Conservation (phyloP, 2,113 vertebrate genomes). For the Carettochelys insculpta region DNA sequence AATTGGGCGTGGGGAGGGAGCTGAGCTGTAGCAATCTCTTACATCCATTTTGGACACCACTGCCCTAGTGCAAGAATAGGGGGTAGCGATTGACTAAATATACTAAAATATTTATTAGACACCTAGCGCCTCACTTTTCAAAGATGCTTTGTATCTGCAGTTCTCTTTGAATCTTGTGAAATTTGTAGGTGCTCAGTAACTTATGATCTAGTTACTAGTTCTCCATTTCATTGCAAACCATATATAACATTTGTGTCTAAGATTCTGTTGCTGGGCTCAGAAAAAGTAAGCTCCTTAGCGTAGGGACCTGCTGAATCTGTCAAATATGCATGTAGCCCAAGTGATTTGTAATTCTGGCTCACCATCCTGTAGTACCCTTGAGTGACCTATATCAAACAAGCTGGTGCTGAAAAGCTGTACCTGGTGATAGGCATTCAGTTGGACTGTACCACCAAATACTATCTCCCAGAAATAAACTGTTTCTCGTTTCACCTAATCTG, state of each 20-base stretch:
- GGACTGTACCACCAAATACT: not conserved
- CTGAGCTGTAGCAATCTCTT: too few relatives aligned
- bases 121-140: not conserved
- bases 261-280: not conserved
- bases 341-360: not conserved
- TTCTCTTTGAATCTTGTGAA: not conserved
- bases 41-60: too few relatives aligned
- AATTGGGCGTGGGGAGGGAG: too few relatives aligned
- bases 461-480: not conserved
- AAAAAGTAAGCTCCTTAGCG: not conserved
- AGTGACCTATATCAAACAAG: not conserved
- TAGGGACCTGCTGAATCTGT: not conserved
- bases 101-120: not conserved
- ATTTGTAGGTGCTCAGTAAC: not conserved
- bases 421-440: not conserved
- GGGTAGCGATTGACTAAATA: not conserved
- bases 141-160: fast-evolving
- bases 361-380: not conserved
- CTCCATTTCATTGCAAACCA: not conserved
- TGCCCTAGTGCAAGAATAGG: not conserved
- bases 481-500: not conserved
- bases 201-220: not conserved
- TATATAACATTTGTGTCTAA: not conserved
- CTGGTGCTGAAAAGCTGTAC: not conserved
- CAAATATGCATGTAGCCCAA: not conserved